Base-by-base conservation (phyloP, 2,113 vertebrate genomes). In the Eretmochelys imbricata region DNA sequence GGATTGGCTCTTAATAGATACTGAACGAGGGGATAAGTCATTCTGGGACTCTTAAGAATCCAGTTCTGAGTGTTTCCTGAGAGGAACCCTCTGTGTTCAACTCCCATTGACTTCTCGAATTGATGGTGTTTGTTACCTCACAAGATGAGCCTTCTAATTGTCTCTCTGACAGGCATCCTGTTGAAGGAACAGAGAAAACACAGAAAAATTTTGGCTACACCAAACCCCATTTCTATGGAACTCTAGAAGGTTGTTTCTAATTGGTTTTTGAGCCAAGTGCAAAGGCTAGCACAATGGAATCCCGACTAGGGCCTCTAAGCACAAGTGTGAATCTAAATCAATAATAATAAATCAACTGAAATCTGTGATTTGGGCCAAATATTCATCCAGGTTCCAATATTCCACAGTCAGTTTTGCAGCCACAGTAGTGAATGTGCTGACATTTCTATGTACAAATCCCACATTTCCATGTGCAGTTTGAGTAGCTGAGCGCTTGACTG, bases 371-470 rank as follows among this genome's bases (percentile, higher is more conserved):
- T 86, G 87, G 29, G 29, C 57, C 85, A 49, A 57, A 69, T 11
- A 46, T 76, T 76, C 42, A 76, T 6, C 22, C 16, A 80, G 24
- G 48, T 51, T 20, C 17, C 31, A 50, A 35, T 51, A 50, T 35
- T 80, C 49, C 29, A 80, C 10, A 9, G 6, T 76, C 78, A 51
- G 5, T 35, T 50, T 80, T 80, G 29, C 0, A 0, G 42, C 42
- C 12, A 0, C 5, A 42, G 7, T 20, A 3, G 14, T 31, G 53
- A 69, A 0, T 2, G 48, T 57, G 7, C 1, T 35, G 69, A 2
- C 82, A 35, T 35, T n/a, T 22, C 31, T 16, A 29, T 49, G 76
- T 29, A 25, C 46, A 79, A 31, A 69, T 22, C 16, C 16, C 19
- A 69, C 35, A 69, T 69, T 48, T 49, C 76, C 48, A 48, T 13